These are phyloP conservation scores for Eupithecia subfuscata DNA, from an alignment of 2,888 invertebrate genomes.

Conservation along the genomic window DNA sequence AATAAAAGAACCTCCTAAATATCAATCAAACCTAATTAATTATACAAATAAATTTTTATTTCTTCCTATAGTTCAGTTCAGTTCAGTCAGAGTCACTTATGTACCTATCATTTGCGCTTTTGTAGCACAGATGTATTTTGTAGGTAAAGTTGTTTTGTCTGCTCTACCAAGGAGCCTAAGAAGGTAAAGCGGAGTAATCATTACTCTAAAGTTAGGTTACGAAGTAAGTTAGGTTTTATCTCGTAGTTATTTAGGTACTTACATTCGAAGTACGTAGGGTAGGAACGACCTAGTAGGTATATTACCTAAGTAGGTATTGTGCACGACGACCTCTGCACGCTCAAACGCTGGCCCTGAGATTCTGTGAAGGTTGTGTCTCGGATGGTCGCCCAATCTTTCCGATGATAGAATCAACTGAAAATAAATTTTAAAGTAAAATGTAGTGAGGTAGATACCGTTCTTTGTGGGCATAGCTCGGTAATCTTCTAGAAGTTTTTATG, in stretches of 20 bases:
- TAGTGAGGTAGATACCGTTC: background rate
- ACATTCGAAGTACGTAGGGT: background rate
- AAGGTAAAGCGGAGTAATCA: background rate
- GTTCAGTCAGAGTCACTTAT: no score
- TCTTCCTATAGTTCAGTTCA: no score
- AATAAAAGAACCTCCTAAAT: no score
- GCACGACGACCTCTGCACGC: constrained; percentile 72
- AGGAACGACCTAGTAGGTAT: background rate
- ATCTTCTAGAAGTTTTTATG: constrained; percentile 53
- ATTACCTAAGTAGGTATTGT: background rate
- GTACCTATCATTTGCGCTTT: background rate
- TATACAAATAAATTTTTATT: no score
- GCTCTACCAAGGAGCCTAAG: background rate
- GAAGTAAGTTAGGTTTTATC: no score
- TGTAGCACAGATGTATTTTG: no score
- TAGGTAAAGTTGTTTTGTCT: background rate
- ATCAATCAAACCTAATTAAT: no score
- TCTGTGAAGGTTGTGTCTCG: constrained; percentile 72
- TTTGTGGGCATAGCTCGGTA: constrained; percentile 37
- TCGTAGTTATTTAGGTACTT: no score
- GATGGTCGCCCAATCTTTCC: constrained; percentile 48
- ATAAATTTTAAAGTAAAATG: background rate
- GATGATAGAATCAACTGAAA: constrained; percentile 14
- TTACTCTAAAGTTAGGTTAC: background rate
- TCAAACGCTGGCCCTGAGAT: constrained; percentile 73